These are phyloP conservation scores for Aix galericulata DNA, from an alignment of 2,113 vertebrate genomes.

Conservation along the genomic window DNA sequence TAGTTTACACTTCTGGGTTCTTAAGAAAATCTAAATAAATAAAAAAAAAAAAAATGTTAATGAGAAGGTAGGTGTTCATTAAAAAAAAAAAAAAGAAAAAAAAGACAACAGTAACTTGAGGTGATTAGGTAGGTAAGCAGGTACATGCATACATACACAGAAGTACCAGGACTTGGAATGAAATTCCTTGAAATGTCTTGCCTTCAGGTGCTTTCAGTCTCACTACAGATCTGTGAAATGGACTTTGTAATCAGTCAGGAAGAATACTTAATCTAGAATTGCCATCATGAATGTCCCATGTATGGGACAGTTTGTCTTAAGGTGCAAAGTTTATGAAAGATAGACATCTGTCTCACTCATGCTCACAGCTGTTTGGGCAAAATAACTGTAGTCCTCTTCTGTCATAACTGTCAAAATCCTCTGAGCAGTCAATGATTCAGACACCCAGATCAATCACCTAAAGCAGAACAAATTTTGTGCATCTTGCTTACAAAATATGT, in stretches of 20 bases:
- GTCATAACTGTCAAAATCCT: neutral
- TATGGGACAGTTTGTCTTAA: constrained; percentile 13
- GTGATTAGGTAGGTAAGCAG: neutral
- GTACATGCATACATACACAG: neutral
- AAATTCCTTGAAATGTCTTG: neutral
- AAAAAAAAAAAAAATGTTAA: neutral
- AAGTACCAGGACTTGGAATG: neutral
- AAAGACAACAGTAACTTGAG: neutral
- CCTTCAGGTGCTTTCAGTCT: neutral
- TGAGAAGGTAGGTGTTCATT: neutral
- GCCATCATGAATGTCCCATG: neutral
- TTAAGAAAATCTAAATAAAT: neutral
- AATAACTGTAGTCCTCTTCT: neutral
- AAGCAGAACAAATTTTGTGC: neutral
- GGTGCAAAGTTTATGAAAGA: constrained; percentile 33
- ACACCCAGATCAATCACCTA: neutral
- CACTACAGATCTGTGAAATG: neutral
- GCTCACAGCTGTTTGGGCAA: neutral
- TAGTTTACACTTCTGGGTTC: neutral
- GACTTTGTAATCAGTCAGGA: constrained; percentile 4
- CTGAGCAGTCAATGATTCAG: constrained; percentile 16
- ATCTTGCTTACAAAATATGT: neutral
- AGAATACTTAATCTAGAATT: constrained; percentile 35
- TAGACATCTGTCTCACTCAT: neutral
- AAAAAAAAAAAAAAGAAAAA: neutral